Evolutionary conservation across 2,797 vertebrate species (phyloP).

Genomic region (Enteromius mattozi): DNA sequence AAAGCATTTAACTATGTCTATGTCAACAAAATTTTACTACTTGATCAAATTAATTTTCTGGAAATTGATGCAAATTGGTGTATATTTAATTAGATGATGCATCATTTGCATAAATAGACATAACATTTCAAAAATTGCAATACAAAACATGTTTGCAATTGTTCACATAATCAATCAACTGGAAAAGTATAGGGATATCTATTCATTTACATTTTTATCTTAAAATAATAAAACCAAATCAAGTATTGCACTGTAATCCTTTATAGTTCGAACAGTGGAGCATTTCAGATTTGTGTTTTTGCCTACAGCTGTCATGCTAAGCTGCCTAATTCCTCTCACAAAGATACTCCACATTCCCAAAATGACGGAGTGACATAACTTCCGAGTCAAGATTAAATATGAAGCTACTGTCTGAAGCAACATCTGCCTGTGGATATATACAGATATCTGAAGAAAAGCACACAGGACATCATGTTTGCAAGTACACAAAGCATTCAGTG

Average conservation of each 20-base stretch:
- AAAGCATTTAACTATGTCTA: background rate
- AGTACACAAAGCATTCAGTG: background rate
- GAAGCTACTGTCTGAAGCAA: background rate
- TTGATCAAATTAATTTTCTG: background rate
- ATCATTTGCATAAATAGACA: background rate
- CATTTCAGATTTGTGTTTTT: background rate
- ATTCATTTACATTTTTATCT: background rate
- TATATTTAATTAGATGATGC: background rate
- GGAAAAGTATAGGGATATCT: background rate
- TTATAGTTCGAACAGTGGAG: background rate
- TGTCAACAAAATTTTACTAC: background rate
- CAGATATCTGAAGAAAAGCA: conserved; percentile 18
- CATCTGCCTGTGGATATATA: conserved; percentile 36
- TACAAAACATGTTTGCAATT: background rate
- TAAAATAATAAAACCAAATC: background rate
- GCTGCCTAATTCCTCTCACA: conserved; percentile 12
- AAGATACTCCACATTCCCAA: background rate
- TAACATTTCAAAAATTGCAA: background rate
- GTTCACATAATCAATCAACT: background rate
- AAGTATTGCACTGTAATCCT: background rate
- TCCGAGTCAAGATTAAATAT: background rate
- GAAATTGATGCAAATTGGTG: background rate
- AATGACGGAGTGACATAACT: background rate
- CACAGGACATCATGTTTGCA: background rate
- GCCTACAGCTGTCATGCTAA: background rate